phyloP scores from a whole-genome alignment of 2,888 invertebrate species.

The Leucania comma region DNA sequence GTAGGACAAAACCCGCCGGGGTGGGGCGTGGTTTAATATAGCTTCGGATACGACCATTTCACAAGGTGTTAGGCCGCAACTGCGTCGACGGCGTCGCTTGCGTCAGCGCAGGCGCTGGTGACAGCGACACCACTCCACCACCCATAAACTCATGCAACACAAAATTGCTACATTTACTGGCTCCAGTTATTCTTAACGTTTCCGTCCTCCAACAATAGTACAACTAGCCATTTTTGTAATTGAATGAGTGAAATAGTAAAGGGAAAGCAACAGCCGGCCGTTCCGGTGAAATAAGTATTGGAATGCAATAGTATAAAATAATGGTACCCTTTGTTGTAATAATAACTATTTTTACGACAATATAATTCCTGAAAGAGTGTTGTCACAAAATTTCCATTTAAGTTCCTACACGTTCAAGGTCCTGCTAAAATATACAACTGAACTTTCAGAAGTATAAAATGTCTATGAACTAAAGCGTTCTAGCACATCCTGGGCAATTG shows the following conservation, averaged over 20 bases:
- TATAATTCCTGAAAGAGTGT: conserved; percentile 23
- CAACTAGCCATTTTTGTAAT: conserved; percentile 77
- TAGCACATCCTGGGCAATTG: too few species aligned
- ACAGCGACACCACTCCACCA: conserved; percentile 72
- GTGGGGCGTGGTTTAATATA: conserved; percentile 87
- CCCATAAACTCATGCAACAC: conserved; percentile 79
- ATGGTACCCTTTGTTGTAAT: conserved; percentile 40
- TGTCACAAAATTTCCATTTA: neutral
- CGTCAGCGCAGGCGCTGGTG: conserved; percentile 77
- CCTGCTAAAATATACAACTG: neutral
- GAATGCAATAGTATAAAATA: conserved; percentile 54
- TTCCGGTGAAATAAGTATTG: conserved; percentile 68
- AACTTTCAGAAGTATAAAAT: neutral
- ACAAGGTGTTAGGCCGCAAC: conserved; percentile 86
- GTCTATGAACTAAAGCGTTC: neutral
- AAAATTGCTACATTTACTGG: conserved; percentile 83
- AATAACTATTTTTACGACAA: conserved; percentile 23
- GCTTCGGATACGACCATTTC: conserved; percentile 89
- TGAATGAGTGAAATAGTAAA: conserved; percentile 75
- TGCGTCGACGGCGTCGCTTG: conserved; percentile 78
- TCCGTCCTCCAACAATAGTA: conserved; percentile 76
- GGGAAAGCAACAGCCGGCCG: conserved; percentile 69
- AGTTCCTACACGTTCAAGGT: neutral
- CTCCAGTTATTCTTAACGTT: conserved; percentile 80
- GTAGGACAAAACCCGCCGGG: conserved; percentile 84